Conservation (phyloP, 1,140 invertebrate genomes). For the Tetragnatha versicolor region DNA sequence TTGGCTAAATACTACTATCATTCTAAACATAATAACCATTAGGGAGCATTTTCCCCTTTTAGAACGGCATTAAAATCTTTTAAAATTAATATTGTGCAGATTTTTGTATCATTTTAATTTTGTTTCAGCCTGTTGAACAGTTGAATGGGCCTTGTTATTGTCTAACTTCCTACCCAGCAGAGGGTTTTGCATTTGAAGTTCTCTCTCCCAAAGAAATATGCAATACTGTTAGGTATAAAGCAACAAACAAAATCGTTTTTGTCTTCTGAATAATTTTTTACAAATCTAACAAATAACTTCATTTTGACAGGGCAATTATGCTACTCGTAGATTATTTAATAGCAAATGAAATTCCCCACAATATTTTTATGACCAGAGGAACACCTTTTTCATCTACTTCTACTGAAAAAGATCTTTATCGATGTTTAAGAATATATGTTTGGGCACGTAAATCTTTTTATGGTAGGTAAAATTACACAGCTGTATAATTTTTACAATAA, state of each 20-base stretch:
- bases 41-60: too few species aligned
- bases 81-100: neutral
- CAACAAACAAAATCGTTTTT: too few species aligned
- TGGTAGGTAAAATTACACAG: slow-evolving; percentile 62
- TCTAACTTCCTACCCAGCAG: slow-evolving; percentile 68
- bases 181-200: slow-evolving; percentile 72
- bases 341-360: slow-evolving; percentile 72
- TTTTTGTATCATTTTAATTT: neutral
- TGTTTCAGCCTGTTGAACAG: slow-evolving; percentile 62
- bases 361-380: slow-evolving; percentile 73
- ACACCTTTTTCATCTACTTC: slow-evolving; percentile 57
- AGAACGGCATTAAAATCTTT: too few species aligned
- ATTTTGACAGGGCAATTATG: slow-evolving; percentile 62
- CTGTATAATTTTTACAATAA: too few species aligned
- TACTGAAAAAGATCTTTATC: slow-evolving; percentile 40
- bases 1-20: too few species aligned
- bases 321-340: slow-evolving; percentile 68
- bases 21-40: too few species aligned
- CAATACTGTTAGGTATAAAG: too few species aligned
- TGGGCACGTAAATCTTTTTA: slow-evolving; percentile 70
- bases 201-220: too few species aligned
- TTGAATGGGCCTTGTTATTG: slow-evolving; percentile 67
- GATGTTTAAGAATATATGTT: slow-evolving; percentile 70
- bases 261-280: neutral
- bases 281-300: neutral